Conservation (phyloP, 2,113 vertebrate species). For the Nematolebias whitei region DNA sequence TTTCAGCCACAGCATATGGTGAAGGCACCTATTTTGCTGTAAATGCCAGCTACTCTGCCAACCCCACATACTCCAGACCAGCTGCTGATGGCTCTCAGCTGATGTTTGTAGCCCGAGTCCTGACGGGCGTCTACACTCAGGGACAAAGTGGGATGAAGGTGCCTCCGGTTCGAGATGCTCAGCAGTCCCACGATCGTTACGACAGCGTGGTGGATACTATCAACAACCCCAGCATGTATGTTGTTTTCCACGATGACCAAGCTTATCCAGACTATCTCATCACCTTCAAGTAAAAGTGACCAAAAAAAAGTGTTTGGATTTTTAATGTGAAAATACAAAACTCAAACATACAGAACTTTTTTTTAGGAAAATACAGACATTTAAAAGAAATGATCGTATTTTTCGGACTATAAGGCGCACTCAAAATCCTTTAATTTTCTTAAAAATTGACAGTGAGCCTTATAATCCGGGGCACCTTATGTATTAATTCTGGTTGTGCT, state of each 20-base stretch:
- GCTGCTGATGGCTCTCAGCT: conserved; percentile 54
- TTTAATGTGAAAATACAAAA: background rate
- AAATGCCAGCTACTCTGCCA: conserved; percentile 64
- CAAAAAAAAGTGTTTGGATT: too few relatives aligned
- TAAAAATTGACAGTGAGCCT: too few relatives aligned
- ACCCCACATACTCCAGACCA: conserved; percentile 39
- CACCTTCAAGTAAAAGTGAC: conserved; percentile 66
- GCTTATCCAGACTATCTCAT: conserved; percentile 80
- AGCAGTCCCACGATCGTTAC: conserved; percentile 46
- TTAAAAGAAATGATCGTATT: too few relatives aligned
- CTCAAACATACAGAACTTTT: background rate
- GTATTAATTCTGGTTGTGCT: too few relatives aligned
- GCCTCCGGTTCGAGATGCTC: conserved; percentile 42
- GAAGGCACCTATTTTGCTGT: conserved; percentile 76
- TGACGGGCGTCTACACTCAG: conserved; percentile 61
- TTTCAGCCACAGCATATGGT: conserved; percentile 46
- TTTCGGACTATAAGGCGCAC: too few relatives aligned
- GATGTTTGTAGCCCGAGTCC: conserved; percentile 75
- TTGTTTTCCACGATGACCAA: conserved; percentile 79
- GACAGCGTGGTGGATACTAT: conserved; percentile 73
- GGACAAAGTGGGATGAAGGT: conserved; percentile 45
- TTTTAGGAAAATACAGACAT: background rate
- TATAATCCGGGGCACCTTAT: too few relatives aligned
- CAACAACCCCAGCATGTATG: conserved; percentile 65
- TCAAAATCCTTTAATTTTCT: too few relatives aligned